Base-by-base conservation (phyloP, 2,797 vertebrate genomes). In the Sphenodon punctatus region DNA sequence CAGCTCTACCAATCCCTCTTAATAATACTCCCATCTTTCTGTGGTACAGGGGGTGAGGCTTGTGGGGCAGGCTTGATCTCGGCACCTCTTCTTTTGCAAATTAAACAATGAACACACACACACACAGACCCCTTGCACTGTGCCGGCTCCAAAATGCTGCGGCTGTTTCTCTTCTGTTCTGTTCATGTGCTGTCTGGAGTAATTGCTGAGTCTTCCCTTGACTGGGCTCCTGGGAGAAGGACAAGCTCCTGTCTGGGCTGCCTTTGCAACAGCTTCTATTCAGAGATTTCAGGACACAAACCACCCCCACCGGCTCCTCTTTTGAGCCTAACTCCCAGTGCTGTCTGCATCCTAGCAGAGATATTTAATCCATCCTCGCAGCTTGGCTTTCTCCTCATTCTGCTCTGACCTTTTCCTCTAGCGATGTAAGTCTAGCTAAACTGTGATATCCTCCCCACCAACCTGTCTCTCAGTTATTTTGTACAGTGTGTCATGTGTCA, bases 391-490 rank as follows among this genome's bases (percentile, higher is more conserved):
- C 63, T 61, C 10, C 10, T 4, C 8, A 1, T 1, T 32, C 76
- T 71, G 61, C 36, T 72, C 49, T 61, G 13, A 77, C 11, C 72
- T 74, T 86, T 74, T 68, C 60, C 34, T 86, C 74, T 76, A 82
- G 59, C 20, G 32, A 10, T 3, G 4, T 1, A 3, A 25, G n/a
- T 82, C 76, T 34, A 42, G 49, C 65, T 69, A 67, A 46, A 19
- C 25, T 30, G 7, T 25, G 22, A n/a, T 25, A n/a, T 25, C 22
- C 32, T 14, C 77, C 78, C 68, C 13, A 59, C 65, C n/a, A n/a
- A n/a, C n/a, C n/a, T n/a, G n/a, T n/a, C 25, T 71, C 23, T 41
- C 7, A 36, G 2, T 20, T 43, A 43, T 72, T 63, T 61, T 74
- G 45, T 41, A n/a, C 78, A 61, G 5, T 6, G n/a, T n/a, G n/a